A percentile compares a stretch with the other conserved stretches of the same genome.
Conservation (phyloP, 2,797 vertebrate species). For the Xenopus petersii region DNA sequence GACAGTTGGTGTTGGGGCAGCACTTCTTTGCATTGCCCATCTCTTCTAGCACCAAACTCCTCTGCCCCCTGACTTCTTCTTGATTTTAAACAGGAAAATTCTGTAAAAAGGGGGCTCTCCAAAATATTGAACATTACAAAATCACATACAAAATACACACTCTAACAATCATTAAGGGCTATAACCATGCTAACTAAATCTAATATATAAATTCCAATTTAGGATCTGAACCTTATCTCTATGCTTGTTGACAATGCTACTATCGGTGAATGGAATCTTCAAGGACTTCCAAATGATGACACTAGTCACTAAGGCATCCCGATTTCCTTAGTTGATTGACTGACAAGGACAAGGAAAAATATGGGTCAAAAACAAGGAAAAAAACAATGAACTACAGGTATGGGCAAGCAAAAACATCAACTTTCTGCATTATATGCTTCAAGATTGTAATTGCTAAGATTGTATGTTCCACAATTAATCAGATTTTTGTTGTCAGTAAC, state of each 20-base stretch:
- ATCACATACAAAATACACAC: too few relatives aligned
- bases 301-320: conserved; percentile 76
- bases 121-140: too few relatives aligned
- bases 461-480: too few relatives aligned
- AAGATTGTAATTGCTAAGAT: too few relatives aligned
- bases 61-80: too few relatives aligned
- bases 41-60: too few relatives aligned
- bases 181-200: not conserved
- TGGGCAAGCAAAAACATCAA: not conserved
- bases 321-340: conserved; percentile 81
- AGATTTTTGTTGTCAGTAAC: too few relatives aligned
- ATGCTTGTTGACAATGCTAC: conserved; percentile 79
- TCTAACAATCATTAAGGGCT: not conserved
- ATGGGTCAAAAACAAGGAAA: conserved; percentile 81
- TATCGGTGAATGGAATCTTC: conserved; percentile 78
- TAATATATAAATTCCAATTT: conserved; percentile 25
- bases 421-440: too few relatives aligned
- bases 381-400: conserved; percentile 75
- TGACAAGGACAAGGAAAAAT: conserved; percentile 82
- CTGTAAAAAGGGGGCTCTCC: too few relatives aligned
- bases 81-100: too few relatives aligned
- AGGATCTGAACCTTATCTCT: conserved; percentile 74
- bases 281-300: conserved; percentile 79
- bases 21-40: too few relatives aligned
- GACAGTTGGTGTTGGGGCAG: too few relatives aligned